Evolutionary conservation across 1,140 invertebrate genomes (phyloP).

Genomic region (Bombus sibiricus): DNA sequence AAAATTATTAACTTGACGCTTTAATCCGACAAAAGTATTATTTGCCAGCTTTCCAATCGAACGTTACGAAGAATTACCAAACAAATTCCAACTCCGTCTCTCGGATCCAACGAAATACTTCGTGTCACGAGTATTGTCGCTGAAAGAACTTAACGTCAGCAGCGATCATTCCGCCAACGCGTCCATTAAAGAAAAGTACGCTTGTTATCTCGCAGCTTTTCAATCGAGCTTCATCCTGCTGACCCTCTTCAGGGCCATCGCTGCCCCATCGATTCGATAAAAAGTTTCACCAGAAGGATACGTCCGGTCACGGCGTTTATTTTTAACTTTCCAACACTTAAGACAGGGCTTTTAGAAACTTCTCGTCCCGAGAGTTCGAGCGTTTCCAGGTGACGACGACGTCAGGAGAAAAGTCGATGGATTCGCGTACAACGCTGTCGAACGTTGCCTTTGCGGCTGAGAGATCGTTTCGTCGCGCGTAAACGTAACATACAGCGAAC

Average conservation of each 20-base stretch:
- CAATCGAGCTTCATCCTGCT: not conserved
- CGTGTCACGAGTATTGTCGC: too few relatives aligned
- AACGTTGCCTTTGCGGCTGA: not conserved
- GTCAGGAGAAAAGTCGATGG: not conserved
- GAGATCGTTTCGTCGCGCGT: not conserved
- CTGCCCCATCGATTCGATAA: not conserved
- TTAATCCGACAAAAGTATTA: too few relatives aligned
- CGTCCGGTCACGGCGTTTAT: constrained; percentile 7
- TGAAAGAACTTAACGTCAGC: not conserved
- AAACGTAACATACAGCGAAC: too few relatives aligned
- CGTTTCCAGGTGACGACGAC: constrained; percentile 4
- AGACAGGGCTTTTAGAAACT: constrained; percentile 20
- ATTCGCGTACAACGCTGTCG: not conserved
- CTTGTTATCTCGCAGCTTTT: constrained; percentile 4
- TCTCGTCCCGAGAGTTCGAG: not conserved
- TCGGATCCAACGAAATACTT: not conserved
- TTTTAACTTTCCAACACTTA: constrained; percentile 38
- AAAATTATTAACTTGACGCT: too few relatives aligned
- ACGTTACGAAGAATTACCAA: not conserved
- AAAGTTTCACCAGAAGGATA: constrained; percentile 10
- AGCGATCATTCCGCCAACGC: not conserved
- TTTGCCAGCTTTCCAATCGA: too few relatives aligned
- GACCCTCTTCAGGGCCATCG: not conserved
- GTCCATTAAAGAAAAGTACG: not conserved
- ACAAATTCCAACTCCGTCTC: not conserved